These are phyloP conservation scores for Drosophila sechellia DNA, from an alignment of 1,140 invertebrate genomes.

Conservation along the genomic window DNA sequence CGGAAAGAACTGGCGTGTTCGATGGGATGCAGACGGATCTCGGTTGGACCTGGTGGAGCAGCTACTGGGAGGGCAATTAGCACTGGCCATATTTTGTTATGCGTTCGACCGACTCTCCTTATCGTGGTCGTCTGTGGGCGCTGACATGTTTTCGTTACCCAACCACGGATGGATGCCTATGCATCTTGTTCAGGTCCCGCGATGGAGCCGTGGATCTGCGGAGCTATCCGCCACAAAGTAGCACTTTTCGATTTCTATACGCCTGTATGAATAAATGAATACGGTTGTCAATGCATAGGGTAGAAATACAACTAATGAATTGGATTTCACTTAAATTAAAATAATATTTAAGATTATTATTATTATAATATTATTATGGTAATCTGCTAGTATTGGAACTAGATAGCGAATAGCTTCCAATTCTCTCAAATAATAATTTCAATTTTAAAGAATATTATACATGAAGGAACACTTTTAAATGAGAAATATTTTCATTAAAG, in stretches of 20 bases:
- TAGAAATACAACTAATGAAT: neutral
- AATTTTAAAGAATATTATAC: too few species aligned
- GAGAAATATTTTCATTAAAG: too few species aligned
- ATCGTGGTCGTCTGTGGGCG: conserved; percentile 22
- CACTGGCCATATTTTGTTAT: conserved; percentile 59
- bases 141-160: conserved; percentile 82
- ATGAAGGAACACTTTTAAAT: too few species aligned
- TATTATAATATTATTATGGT: too few species aligned
- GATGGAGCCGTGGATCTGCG: conserved; percentile 10
- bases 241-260: conserved; percentile 61
- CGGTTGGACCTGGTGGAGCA: conserved; percentile 23
- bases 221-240: conserved; percentile 6
- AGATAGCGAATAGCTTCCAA: too few species aligned
- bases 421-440: too few species aligned
- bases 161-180: conserved; percentile 67
- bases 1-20: conserved; percentile 79
- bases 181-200: conserved; percentile 43
- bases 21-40: conserved; percentile 49
- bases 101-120: conserved; percentile 10
- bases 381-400: too few species aligned
- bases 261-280: neutral
- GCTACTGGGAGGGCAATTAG: conserved; percentile 59
- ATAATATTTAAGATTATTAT: too few species aligned
- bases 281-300: neutral
- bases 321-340: too few species aligned